Evolutionary conservation across 2,888 invertebrate genomes (phyloP).

Genomic region (Sylvicola cinctus): DNA sequence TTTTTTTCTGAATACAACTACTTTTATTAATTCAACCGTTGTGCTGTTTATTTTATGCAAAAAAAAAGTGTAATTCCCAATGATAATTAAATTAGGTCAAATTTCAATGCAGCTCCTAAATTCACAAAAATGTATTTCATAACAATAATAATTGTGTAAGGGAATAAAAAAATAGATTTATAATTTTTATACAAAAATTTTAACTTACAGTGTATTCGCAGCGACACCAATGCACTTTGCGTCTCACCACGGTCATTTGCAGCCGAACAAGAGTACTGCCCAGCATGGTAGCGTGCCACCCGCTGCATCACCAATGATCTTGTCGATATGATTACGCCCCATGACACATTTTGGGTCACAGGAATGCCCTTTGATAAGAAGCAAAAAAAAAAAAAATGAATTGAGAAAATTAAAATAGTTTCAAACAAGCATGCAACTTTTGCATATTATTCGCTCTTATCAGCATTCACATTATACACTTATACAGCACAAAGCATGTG

Average conservation of each 20-base stretch:
- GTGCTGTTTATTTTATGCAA: background rate
- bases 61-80: background rate
- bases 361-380: slow-evolving; percentile 37
- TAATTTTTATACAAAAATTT: background rate
- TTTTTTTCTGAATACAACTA: too few species aligned
- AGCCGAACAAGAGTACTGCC: slow-evolving; percentile 66
- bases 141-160: background rate
- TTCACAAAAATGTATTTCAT: background rate
- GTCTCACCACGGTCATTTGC: slow-evolving; percentile 68
- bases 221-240: slow-evolving; percentile 49
- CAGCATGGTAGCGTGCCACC: slow-evolving; percentile 62
- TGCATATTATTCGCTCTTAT: too few species aligned
- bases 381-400: slow-evolving; percentile 4
- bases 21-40: too few species aligned
- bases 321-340: slow-evolving; percentile 71
- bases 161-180: background rate
- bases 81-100: background rate
- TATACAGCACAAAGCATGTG: too few species aligned
- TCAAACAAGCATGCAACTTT: background rate
- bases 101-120: background rate
- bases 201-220: slow-evolving; percentile 71
- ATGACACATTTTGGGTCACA: slow-evolving; percentile 61
- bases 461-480: too few species aligned
- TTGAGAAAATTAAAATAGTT: slow-evolving; percentile 1
- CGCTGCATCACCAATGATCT: slow-evolving; percentile 72